A percentile compares a stretch with the other conserved stretches of the same genome.
Conservation (phyloP, 2,113 vertebrate species). For the Lota lota region DNA sequence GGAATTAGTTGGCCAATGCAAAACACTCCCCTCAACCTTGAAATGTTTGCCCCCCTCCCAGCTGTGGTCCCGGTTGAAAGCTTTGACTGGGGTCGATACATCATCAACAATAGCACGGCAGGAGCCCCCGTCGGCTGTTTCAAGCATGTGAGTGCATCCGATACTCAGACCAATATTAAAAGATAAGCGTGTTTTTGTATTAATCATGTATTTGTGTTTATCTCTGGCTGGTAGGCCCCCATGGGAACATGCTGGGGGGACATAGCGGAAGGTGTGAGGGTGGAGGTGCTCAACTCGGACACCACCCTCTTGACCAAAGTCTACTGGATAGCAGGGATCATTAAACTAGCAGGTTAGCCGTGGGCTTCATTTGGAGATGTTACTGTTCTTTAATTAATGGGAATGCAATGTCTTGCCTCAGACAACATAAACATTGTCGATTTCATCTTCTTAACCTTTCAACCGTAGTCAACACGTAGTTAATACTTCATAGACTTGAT, state of each 20-base stretch:
- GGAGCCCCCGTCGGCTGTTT: conserved; percentile 97
- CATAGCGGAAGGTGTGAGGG: conserved; percentile 87
- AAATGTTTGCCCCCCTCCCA: conserved; percentile 23
- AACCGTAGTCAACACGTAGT: no score
- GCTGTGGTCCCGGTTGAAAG: conserved; percentile 73
- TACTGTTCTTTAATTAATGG: no score
- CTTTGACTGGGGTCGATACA: conserved; percentile 96
- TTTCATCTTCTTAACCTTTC: background rate
- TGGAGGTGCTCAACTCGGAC: conserved; percentile 92
- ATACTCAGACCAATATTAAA: background rate
- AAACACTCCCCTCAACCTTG: background rate
- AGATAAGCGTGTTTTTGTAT: conserved; percentile 83
- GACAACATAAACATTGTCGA: background rate
- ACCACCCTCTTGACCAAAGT: conserved; percentile 89
- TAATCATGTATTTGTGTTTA: background rate
- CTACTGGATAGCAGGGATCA: conserved; percentile 95
- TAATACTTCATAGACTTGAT: no score
- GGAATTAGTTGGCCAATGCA: background rate
- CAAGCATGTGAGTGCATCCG: conserved; percentile 85
- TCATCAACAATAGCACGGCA: conserved; percentile 91
- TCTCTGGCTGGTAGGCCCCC: conserved; percentile 77
- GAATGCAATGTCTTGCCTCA: background rate
- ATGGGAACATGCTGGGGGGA: conserved; percentile 93
- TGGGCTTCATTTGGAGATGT: background rate
- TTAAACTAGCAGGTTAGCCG: conserved; percentile 89